Evolutionary conservation across 2,113 vertebrate species (phyloP).

Genomic region (Pangasianodon gigas): DNA sequence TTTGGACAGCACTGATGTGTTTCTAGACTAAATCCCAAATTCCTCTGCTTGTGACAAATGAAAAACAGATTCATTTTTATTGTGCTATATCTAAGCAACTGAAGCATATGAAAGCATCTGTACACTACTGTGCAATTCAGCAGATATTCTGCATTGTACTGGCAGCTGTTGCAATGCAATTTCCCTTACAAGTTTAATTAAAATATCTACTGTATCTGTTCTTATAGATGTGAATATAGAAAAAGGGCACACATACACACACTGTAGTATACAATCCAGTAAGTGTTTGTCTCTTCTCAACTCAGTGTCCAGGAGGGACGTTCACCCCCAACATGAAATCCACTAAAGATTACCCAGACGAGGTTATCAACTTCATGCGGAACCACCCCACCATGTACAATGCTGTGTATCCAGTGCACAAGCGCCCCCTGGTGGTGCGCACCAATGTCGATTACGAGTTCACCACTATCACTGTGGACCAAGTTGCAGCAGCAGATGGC

Average conservation of each 20-base stretch:
- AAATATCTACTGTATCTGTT: not conserved
- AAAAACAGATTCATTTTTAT: not conserved
- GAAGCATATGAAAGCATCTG: not conserved
- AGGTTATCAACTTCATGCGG: constrained; percentile 99
- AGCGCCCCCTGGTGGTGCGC: constrained; percentile 92
- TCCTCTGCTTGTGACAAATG: not conserved
- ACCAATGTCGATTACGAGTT: constrained; percentile 94
- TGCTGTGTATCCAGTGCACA: constrained; percentile 90
- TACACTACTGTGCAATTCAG: not conserved
- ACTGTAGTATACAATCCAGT: not conserved
- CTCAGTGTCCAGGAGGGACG: constrained; percentile 94
- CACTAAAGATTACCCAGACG: constrained; percentile 97
- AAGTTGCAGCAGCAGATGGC: constrained; percentile 94
- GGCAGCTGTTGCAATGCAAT: not conserved
- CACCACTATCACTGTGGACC: constrained; percentile 95
- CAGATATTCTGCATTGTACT: not conserved
- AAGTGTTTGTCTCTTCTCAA: not conserved
- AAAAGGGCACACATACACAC: not conserved
- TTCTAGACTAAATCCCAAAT: not conserved
- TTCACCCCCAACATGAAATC: constrained; percentile 98
- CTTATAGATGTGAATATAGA: not conserved
- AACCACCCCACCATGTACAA: constrained; percentile 97
- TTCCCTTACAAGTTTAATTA: not conserved
- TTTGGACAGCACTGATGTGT: not conserved
- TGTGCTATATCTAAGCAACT: not conserved